Evolutionary conservation across 1,140 invertebrate genomes (phyloP).

Genomic region (Mylabris phalerata): DNA sequence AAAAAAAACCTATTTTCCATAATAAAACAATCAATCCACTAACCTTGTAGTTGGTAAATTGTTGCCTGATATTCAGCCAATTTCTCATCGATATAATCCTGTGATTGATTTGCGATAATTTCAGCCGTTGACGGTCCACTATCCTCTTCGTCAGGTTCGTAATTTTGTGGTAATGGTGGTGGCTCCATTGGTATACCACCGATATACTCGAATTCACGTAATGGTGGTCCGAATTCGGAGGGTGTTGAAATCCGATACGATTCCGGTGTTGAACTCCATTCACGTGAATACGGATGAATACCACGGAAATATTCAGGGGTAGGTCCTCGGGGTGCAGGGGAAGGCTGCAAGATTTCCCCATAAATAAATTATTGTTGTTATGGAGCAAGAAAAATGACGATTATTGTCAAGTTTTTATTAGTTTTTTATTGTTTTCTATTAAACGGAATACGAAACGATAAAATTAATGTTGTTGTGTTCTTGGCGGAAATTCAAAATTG

Average conservation of each 20-base stretch:
- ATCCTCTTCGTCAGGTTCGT: slow-evolving; percentile 51
- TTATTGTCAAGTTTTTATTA: slow-evolving; percentile 4
- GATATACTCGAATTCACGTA: slow-evolving; percentile 52
- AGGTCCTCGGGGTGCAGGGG: slow-evolving; percentile 33
- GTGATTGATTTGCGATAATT: slow-evolving; percentile 86
- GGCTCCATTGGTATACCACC: slow-evolving; percentile 61
- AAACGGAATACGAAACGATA: slow-evolving; percentile 1
- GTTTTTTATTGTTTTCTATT: background rate
- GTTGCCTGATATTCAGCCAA: slow-evolving; percentile 88
- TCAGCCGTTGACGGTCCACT: slow-evolving; percentile 77
- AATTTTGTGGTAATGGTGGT: slow-evolving; percentile 46
- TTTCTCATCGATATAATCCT: slow-evolving; percentile 91
- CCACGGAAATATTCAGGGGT: slow-evolving; percentile 35
- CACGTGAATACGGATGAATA: slow-evolving; percentile 34
- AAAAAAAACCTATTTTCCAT: background rate
- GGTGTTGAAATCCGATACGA: slow-evolving; percentile 44
- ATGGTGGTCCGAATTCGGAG: slow-evolving; percentile 52
- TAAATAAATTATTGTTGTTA: background rate
- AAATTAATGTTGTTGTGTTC: slow-evolving; percentile 26
- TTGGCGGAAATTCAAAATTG: slow-evolving; percentile 17
- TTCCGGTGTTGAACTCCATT: slow-evolving; percentile 41
- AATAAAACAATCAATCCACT: slow-evolving; percentile 10
- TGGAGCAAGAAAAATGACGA: slow-evolving; percentile 4
- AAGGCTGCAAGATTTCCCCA: slow-evolving; percentile 32
- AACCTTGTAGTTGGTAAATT: slow-evolving; percentile 83